A percentile compares a stretch with the other conserved stretches of the same genome.
phyloP scores from a whole-genome alignment of 23 tunicate species.

The Botrylloides violaceus region DNA sequence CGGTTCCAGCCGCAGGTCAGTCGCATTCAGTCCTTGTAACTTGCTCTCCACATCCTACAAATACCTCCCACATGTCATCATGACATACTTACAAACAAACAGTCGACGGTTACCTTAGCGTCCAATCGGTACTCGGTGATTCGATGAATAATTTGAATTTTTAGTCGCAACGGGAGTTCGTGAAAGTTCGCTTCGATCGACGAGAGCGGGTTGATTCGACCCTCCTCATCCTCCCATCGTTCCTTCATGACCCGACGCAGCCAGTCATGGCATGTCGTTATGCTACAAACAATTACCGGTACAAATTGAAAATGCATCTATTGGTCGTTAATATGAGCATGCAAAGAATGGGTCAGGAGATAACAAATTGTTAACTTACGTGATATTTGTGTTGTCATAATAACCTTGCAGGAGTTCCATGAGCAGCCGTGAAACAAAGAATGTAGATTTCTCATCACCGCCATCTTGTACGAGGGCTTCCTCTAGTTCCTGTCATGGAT shows the following conservation, averaged over 20 bases:
- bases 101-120: conserved; percentile 72
- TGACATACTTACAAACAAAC: too few relatives aligned
- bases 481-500: conserved; percentile 69
- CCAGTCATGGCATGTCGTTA: conserved; percentile 73
- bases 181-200: conserved; percentile 75
- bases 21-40: conserved; percentile 63
- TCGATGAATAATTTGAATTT: conserved; percentile 84
- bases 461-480: conserved; percentile 66
- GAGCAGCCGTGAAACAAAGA: conserved; percentile 57
- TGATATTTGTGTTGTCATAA: conserved; percentile 72
- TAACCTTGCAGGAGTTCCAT: conserved; percentile 78
- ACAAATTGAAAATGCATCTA: background rate
- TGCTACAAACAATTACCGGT: too few relatives aligned
- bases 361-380: conserved; percentile 49
- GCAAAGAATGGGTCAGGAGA: background rate
- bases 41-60: conserved; percentile 67
- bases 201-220: conserved; percentile 73
- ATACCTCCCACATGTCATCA: background rate
- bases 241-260: conserved; percentile 74
- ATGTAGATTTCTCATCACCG: conserved; percentile 60
- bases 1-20: conserved; percentile 83
- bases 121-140: conserved; percentile 85
- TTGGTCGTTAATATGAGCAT: too few relatives aligned
- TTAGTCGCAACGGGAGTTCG: conserved; percentile 58
- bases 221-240: conserved; percentile 80